Conservation (phyloP, 2,888 invertebrate genomes). For the Cecidostiba fungosa region DNA sequence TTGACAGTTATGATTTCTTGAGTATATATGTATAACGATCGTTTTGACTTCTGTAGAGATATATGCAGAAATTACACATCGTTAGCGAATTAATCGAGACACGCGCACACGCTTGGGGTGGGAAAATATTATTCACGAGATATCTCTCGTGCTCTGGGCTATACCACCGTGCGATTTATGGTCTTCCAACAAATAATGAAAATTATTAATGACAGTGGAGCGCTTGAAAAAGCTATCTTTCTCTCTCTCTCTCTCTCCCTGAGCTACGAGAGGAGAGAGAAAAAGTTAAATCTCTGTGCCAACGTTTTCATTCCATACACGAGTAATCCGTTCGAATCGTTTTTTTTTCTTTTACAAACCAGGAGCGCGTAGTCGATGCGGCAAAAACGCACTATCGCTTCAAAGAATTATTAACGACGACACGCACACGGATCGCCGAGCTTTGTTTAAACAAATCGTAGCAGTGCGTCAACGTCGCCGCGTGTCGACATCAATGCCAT, state of each 20-base stretch:
- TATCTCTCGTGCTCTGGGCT: not conserved
- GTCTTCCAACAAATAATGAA: constrained; percentile 33
- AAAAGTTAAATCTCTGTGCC: constrained; percentile 37
- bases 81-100: not conserved
- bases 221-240: constrained; percentile 24
- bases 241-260: not conserved
- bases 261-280: not conserved
- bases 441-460: not conserved
- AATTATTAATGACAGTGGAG: constrained; percentile 33
- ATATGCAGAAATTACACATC: not conserved
- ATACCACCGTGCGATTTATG: not conserved
- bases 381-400: not conserved
- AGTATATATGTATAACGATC: not conserved
- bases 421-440: not conserved
- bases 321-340: constrained; percentile 16
- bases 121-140: constrained; percentile 4
- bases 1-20: not conserved
- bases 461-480: not conserved
- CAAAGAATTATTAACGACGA: constrained; percentile 26
- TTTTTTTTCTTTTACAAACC: not conserved
- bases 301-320: constrained; percentile 28
- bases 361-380: not conserved
- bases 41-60: not conserved
- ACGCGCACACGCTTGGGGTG: not conserved
- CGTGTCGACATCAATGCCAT: not conserved